phyloP scores from a whole-genome alignment of 92 coral and sea anemone species.

The Meandrina meandrites region DNA sequence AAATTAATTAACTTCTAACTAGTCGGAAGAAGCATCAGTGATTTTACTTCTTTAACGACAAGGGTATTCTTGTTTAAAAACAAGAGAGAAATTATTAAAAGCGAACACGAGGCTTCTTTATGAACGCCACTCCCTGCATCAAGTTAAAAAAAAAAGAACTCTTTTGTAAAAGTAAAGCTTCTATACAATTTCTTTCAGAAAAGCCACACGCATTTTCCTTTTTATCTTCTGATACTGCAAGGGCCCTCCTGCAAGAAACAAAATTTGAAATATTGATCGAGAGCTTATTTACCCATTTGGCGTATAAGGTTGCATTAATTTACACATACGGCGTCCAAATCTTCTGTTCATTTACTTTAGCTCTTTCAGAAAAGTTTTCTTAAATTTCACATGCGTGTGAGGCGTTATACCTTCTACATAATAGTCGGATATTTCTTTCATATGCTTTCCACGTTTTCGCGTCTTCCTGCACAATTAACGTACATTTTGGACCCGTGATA shows the following conservation, averaged over 20 bases:
- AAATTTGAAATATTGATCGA: conserved; percentile 26
- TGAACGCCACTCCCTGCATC: not conserved
- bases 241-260: conserved; percentile 7
- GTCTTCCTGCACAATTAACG: not conserved
- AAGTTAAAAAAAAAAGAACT: not conserved
- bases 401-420: not conserved
- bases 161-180: conserved; percentile 3
- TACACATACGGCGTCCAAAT: not conserved
- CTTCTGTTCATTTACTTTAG: not conserved
- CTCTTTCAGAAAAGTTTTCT: not conserved
- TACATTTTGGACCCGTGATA: not conserved
- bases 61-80: not conserved
- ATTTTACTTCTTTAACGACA: not conserved
- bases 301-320: not conserved
- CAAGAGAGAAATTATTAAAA: not conserved
- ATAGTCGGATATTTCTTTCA: not conserved
- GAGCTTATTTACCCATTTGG: not conserved
- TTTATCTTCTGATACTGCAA: not conserved
- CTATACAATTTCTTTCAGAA: conserved; percentile 23
- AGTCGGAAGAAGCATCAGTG: not conserved
- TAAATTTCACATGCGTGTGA: not conserved
- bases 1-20: conserved; percentile 2
- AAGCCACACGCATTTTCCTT: conserved; percentile 29
- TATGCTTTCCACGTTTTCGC: conserved; percentile 8
- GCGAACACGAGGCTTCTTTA: conserved; percentile 32